phyloP scores from a whole-genome alignment of 1,140 invertebrate genomes.

The Bombus huntii region DNA sequence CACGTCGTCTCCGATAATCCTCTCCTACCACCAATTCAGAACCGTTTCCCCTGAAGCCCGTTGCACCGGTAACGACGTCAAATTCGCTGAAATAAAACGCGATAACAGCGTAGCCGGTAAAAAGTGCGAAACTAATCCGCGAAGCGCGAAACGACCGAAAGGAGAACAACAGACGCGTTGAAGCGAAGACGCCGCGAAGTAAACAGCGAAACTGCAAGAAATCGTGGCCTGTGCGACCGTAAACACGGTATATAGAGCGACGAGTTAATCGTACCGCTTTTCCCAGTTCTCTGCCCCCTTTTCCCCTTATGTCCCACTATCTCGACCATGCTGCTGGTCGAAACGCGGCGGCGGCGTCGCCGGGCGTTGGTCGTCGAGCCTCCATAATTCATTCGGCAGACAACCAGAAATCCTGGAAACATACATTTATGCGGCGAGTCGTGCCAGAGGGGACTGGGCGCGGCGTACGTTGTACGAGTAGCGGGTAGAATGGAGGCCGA shows the following conservation, averaged over 20 bases:
- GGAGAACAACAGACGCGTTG: background rate
- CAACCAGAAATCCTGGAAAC: conserved; percentile 76
- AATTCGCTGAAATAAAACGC: background rate
- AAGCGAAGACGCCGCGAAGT: background rate
- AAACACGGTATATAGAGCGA: conserved; percentile 38
- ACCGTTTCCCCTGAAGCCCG: background rate
- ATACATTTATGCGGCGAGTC: conserved; percentile 74
- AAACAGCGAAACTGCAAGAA: conserved; percentile 41
- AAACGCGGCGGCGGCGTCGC: conserved; percentile 28
- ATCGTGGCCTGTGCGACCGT: background rate
- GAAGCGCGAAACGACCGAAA: background rate
- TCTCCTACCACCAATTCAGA: too few species aligned
- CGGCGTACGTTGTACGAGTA: conserved; percentile 47
- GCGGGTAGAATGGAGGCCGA: conserved; percentile 37
- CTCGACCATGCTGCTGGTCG: conserved; percentile 35
- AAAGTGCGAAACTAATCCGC: conserved; percentile 20
- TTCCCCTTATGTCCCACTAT: conserved; percentile 43
- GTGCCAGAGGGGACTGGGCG: conserved; percentile 55
- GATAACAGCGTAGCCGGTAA: background rate
- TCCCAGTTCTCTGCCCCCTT: conserved; percentile 4
- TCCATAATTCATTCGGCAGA: conserved; percentile 74
- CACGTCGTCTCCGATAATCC: too few species aligned
- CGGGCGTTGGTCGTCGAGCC: conserved; percentile 59
- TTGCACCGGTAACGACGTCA: background rate
- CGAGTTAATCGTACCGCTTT: conserved; percentile 47